These are phyloP conservation scores for Conus canariensis DNA, from an alignment of 2,888 invertebrate genomes.

Conservation along the genomic window DNA sequence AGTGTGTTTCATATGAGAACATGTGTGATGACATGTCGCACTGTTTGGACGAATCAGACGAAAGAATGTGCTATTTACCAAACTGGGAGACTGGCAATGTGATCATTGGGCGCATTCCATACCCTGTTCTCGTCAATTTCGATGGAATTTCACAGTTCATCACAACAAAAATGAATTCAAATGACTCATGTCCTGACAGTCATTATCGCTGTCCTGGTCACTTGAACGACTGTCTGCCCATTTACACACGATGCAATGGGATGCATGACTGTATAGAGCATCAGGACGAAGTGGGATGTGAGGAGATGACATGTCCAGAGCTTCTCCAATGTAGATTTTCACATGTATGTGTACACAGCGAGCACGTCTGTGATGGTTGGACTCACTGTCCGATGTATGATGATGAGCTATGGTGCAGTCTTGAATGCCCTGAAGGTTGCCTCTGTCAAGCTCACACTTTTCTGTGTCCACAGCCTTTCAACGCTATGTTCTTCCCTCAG, in stretches of 20 bases:
- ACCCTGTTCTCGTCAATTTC: neutral
- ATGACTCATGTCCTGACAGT: slow-evolving; percentile 15
- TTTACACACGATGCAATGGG: slow-evolving; percentile 10
- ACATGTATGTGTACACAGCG: neutral
- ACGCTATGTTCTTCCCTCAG: neutral
- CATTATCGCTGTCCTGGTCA: slow-evolving; percentile 16
- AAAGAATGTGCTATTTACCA: neutral
- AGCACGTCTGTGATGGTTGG: slow-evolving; percentile 6
- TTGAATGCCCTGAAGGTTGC: neutral
- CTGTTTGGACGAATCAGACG: neutral
- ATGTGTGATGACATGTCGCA: neutral
- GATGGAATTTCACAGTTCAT: neutral
- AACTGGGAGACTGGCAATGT: too few species aligned
- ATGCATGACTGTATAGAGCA: neutral
- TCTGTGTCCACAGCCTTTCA: neutral
- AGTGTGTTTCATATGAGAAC: neutral
- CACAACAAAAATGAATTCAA: neutral
- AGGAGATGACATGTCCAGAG: neutral
- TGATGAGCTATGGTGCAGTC: neutral
- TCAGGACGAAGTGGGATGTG: slow-evolving; percentile 10
- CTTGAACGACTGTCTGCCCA: slow-evolving; percentile 4
- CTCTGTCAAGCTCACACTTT: neutral
- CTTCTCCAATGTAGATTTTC: neutral
- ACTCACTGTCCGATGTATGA: neutral
- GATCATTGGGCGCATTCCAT: neutral